Evolutionary conservation across 23 tunicate genomes (phyloP).

Genomic region (Oikopleura dioica): DNA sequence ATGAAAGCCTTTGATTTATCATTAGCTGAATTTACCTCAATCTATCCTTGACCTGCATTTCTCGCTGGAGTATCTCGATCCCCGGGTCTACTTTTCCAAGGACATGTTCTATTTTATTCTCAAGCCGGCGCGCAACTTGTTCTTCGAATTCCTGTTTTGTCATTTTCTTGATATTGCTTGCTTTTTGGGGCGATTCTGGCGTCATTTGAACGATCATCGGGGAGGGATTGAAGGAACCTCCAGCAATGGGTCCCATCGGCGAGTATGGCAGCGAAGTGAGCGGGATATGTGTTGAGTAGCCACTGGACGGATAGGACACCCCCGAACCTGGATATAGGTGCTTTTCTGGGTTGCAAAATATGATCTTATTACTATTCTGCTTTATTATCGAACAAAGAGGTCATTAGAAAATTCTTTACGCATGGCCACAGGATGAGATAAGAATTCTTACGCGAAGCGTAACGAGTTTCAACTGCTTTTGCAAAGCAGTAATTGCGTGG

Average conservation of each 20-base stretch:
- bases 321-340: too few relatives aligned
- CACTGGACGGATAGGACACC: too few relatives aligned
- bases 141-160: background rate
- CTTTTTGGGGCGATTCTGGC: background rate
- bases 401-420: too few relatives aligned
- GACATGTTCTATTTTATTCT: background rate
- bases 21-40: background rate
- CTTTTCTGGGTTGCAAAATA: too few relatives aligned
- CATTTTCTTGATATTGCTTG: background rate
- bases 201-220: background rate
- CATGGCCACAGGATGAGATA: too few relatives aligned
- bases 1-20: too few relatives aligned
- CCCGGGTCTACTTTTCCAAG: conserved; percentile 2
- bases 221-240: background rate
- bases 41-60: background rate
- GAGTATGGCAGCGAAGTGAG: conserved; percentile 14
- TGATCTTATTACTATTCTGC: too few relatives aligned
- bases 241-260: background rate
- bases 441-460: too few relatives aligned
- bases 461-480: too few relatives aligned
- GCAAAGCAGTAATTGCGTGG: too few relatives aligned
- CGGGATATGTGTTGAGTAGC: too few relatives aligned
- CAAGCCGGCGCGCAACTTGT: background rate
- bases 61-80: background rate
- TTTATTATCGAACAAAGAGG: too few relatives aligned